These are phyloP conservation scores for Masticophis lateralis DNA, from an alignment of 2,797 vertebrate species.

Conservation along the genomic window DNA sequence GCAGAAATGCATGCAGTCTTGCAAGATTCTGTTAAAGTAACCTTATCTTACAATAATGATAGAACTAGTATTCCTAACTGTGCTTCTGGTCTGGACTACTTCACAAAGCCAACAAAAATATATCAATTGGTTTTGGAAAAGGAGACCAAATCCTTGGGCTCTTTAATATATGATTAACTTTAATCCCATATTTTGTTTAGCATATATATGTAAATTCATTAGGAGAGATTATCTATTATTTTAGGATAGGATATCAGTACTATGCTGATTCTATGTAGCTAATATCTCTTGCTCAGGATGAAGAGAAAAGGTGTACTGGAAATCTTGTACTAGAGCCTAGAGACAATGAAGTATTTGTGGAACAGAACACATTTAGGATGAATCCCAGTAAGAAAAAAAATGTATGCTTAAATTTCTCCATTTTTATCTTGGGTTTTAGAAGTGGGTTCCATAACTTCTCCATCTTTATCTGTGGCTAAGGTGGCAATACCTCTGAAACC, in stretches of 20 bases:
- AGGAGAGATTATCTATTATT: not conserved
- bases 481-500: not conserved
- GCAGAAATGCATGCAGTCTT: not conserved
- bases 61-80: not conserved
- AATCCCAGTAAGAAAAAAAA: not conserved
- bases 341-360: not conserved
- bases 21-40: not conserved
- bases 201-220: not conserved
- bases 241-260: not conserved
- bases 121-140: not conserved
- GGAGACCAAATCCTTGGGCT: not conserved
- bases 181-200: not conserved
- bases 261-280: not conserved
- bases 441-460: not conserved
- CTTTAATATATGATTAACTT: not conserved
- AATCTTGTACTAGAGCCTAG: not conserved
- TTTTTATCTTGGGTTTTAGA: not conserved
- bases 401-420: not conserved
- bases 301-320: not conserved
- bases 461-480: not conserved
- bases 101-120: not conserved
- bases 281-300: not conserved
- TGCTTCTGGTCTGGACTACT: not conserved
- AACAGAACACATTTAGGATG: not conserved
- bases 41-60: not conserved